Base-by-base conservation (phyloP, 2,797 vertebrate species). In the Phylloscopus collybita region DNA sequence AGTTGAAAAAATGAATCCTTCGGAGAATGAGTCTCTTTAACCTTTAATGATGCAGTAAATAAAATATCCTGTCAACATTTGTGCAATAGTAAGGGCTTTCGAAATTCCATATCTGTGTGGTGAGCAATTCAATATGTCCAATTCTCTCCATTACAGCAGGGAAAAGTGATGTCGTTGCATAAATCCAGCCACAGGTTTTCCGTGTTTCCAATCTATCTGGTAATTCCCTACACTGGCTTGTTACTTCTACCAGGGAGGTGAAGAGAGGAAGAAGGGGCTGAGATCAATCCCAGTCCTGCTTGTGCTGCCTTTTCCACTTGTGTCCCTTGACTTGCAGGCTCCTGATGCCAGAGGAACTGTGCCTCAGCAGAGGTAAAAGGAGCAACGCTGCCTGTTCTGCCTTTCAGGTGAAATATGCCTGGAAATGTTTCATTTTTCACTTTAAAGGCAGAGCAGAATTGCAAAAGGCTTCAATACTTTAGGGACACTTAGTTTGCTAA, bases 11-110 rank as follows among this genome's bases (percentile, higher is more conserved):
- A 90, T 66, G 57, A 94, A 94, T 92, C 51, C 93, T 86, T 95
- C 38, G 34, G 95, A 92, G 92, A 92, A 84, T 10, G 80, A 93
- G 80, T 91, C 88, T 86, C 80, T 95, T 95, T 94, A 95, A 83
- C 84, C 88, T 94, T 79, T 89, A 93, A 90, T 92, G 92, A 95
- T 94, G 92, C 75, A 85, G 92, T 86, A 91, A 94, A 94, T 96
- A 95, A 86, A 86, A 81, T 64, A 91, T 10, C 66, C 79, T 95
- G 91, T 92, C 96, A 90, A 95, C 81, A 71, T 95, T 96, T 96
- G 78, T 95, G 89, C 83, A 85, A 44, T 4, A 64, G 87, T 86
- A 87, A 95, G 95, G 91, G 93, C 27, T 96, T 93, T 94, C 92
- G 79, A 76, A 92, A 94, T 89, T 95, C 83, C 60, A 1, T 80